phyloP scores from a whole-genome alignment of 1,140 invertebrate genomes.

The Muscidifurax raptorellus region DNA sequence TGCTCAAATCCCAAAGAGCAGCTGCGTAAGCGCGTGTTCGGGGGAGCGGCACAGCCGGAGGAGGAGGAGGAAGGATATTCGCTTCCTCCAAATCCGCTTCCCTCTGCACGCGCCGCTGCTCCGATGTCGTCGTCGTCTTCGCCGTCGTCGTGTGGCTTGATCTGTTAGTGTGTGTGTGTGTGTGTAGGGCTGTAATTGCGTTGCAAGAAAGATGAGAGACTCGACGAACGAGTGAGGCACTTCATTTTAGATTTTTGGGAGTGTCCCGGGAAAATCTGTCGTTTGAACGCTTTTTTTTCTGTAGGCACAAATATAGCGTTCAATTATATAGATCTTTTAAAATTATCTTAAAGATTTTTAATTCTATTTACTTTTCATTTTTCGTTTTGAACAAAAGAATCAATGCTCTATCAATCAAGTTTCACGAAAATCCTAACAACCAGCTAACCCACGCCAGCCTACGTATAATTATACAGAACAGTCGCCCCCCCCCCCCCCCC shows the following conservation, averaged over 20 bases:
- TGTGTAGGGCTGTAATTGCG: background rate
- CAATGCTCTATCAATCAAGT: no score
- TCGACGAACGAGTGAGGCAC: background rate
- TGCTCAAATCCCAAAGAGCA: slow-evolving; percentile 69
- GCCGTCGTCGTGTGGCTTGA: slow-evolving; percentile 8
- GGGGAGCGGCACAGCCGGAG: slow-evolving; percentile 33
- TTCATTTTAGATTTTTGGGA: background rate
- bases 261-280: no score
- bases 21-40: slow-evolving; percentile 52
- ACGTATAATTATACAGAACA: no score
- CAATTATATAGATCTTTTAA: no score
- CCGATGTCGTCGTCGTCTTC: background rate
- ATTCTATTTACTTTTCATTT: no score
- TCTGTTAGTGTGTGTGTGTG: background rate
- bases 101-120: slow-evolving; percentile 25
- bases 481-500: no score
- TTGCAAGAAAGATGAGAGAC: background rate
- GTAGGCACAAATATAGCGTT: no score
- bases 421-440: no score
- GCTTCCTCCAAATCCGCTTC: slow-evolving; percentile 58
- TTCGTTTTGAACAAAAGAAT: no score
- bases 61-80: slow-evolving; percentile 65
- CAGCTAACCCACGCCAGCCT: no score
- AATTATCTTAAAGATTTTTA: no score
- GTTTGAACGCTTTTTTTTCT: no score